Evolutionary conservation across 2,113 vertebrate species (phyloP).

Genomic region (Peromyscus californicus): DNA sequence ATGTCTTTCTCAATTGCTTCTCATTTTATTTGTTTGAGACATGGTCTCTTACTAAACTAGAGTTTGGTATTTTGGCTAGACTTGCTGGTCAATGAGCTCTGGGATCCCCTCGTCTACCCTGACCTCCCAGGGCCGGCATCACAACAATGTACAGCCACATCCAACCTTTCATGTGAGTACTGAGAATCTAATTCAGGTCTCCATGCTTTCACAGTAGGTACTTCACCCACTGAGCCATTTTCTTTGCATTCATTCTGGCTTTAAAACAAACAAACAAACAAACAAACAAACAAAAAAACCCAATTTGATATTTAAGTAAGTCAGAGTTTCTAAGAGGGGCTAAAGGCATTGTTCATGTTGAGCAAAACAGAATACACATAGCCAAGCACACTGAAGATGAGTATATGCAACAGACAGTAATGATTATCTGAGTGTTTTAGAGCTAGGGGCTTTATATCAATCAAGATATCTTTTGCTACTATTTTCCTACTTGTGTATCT

Average conservation of each 20-base stretch:
- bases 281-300: not conserved
- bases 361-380: not conserved
- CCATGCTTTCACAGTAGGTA: not conserved
- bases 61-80: not conserved
- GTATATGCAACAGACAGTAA: not conserved
- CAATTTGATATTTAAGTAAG: not conserved
- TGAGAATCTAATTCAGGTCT: not conserved
- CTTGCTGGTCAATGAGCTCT: not conserved
- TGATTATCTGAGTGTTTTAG: not conserved
- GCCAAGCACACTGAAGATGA: not conserved
- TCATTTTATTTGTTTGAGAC: not conserved
- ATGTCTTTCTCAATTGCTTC: not conserved
- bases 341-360: not conserved
- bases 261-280: too few relatives aligned
- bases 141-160: too few relatives aligned
- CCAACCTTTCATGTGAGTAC: too few relatives aligned
- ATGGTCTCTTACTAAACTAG: not conserved
- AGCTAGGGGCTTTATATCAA: not conserved
- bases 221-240: too few relatives aligned
- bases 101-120: not conserved
- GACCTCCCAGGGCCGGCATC: too few relatives aligned
- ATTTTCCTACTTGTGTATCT: not conserved
- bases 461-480: not conserved
- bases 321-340: not conserved
- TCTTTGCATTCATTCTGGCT: not conserved